Evolutionary conservation across 1,140 invertebrate genomes (phyloP).

Genomic region (Adoxophyes honmai): DNA sequence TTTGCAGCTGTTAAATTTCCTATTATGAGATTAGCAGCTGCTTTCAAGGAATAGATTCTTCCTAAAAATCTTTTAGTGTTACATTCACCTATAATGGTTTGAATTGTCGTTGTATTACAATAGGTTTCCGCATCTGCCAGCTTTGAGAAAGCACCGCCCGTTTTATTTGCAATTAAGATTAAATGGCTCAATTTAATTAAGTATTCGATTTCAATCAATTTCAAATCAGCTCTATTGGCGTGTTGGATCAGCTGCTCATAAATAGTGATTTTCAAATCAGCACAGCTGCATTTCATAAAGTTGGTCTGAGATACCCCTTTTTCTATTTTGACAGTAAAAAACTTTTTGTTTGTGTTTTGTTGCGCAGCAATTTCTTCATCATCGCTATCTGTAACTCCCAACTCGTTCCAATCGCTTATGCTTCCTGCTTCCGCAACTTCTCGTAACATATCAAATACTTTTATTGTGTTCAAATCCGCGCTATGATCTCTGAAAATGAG

Average conservation of each 20-base stretch:
- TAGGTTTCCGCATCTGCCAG: constrained; percentile 60
- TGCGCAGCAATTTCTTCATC: constrained; percentile 31
- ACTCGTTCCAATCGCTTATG: constrained; percentile 46
- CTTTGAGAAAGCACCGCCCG: constrained; percentile 46
- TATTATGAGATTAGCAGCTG: constrained; percentile 45
- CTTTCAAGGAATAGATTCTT: constrained; percentile 58
- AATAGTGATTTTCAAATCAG: constrained; percentile 55
- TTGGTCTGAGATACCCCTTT: constrained; percentile 53
- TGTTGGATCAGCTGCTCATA: constrained; percentile 58
- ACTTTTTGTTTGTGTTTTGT: constrained; percentile 28
- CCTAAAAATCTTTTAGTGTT: constrained; percentile 56
- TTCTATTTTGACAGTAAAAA: constrained; percentile 48
- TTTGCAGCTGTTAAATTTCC: constrained; percentile 48
- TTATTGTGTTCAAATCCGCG: constrained; percentile 26
- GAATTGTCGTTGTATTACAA: constrained; percentile 31
- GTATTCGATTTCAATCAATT: constrained; percentile 63
- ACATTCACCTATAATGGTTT: constrained; percentile 30
- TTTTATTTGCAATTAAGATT: constrained; percentile 48
- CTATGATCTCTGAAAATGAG: constrained; percentile 33
- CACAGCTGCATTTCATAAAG: constrained; percentile 55
- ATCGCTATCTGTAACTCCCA: constrained; percentile 51
- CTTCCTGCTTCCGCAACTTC: constrained; percentile 40
- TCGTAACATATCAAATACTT: constrained; percentile 49
- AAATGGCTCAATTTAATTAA: constrained; percentile 55
- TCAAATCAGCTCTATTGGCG: constrained; percentile 56